Percentiles rank a stretch among this genome's conserved stretches.
phyloP scores from a whole-genome alignment of 2,888 invertebrate species.

The Phyllotreta cruciferae region DNA sequence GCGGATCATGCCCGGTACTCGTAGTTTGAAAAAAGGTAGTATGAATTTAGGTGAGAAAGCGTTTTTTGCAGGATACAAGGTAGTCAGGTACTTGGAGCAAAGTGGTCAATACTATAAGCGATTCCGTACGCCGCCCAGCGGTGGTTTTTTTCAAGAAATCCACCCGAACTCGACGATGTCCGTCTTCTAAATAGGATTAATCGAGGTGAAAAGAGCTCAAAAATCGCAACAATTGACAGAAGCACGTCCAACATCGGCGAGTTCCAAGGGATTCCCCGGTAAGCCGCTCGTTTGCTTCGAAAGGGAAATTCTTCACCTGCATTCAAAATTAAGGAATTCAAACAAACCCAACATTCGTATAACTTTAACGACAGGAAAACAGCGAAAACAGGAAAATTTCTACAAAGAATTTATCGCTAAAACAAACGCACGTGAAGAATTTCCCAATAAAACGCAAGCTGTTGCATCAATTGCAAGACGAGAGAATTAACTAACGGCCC shows the following conservation, averaged over 20 bases:
- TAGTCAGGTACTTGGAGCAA: constrained; percentile 61
- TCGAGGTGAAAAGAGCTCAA: background rate
- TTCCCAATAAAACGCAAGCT: no score
- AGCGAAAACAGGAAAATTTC: no score
- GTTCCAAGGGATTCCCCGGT: constrained; percentile 3
- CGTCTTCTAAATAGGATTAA: constrained; percentile 4
- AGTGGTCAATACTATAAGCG: constrained; percentile 55
- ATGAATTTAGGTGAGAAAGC: constrained; percentile 42
- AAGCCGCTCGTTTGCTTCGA: background rate
- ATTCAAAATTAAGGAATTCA: no score
- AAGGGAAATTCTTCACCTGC: no score
- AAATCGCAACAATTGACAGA: constrained; percentile 14
- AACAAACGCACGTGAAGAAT: no score
- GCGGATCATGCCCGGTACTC: constrained; percentile 42
- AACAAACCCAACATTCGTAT: no score
- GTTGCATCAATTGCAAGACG: background rate
- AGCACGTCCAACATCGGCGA: background rate
- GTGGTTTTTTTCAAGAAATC: constrained; percentile 49
- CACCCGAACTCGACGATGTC: constrained; percentile 6
- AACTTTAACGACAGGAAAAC: no score
- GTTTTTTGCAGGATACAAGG: constrained; percentile 44
- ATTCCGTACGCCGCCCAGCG: constrained; percentile 56
- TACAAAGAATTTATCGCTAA: no score
- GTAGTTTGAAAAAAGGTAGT: constrained; percentile 35
- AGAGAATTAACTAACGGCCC: background rate